phyloP scores from a whole-genome alignment of 2,797 vertebrate genomes.

The Sitta carolinensis region DNA sequence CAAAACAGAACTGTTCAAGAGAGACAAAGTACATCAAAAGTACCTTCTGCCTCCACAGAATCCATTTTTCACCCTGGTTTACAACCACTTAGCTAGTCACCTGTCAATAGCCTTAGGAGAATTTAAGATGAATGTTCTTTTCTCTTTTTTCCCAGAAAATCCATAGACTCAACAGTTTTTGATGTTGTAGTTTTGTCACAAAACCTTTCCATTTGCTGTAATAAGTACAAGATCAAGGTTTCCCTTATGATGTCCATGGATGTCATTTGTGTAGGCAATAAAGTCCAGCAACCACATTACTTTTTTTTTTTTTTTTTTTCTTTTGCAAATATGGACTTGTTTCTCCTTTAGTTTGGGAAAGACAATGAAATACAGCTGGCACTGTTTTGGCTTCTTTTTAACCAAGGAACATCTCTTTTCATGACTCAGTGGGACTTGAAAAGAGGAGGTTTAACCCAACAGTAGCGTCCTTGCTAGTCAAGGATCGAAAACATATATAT shows the following conservation, averaged over 20 bases:
- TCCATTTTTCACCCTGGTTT: conserved; percentile 62
- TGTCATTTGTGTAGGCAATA: neutral
- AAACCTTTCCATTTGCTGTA: neutral
- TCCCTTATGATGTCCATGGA: neutral
- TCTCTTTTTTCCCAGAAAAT: conserved; percentile 16
- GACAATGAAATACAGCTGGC: neutral
- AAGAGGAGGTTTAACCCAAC: neutral
- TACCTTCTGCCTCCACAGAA: neutral
- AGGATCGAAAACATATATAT: neutral
- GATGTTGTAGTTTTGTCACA: conserved; percentile 23
- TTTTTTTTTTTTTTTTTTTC: neutral
- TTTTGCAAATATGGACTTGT: neutral
- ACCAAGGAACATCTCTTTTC: neutral
- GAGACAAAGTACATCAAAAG: conserved; percentile 15
- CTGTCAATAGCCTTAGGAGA: conserved; percentile 54
- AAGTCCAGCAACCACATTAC: neutral
- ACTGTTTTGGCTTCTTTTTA: neutral
- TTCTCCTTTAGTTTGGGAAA: neutral
- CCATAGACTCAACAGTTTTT: conserved; percentile 58
- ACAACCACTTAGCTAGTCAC: conserved; percentile 35
- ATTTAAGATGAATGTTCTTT: conserved; percentile 48
- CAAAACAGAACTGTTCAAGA: conserved; percentile 17
- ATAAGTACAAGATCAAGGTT: neutral
- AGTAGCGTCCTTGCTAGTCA: neutral
- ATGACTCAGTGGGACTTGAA: neutral